Base-by-base conservation (phyloP, 23 tunicate genomes). In the Clavelina lepadiformis region DNA sequence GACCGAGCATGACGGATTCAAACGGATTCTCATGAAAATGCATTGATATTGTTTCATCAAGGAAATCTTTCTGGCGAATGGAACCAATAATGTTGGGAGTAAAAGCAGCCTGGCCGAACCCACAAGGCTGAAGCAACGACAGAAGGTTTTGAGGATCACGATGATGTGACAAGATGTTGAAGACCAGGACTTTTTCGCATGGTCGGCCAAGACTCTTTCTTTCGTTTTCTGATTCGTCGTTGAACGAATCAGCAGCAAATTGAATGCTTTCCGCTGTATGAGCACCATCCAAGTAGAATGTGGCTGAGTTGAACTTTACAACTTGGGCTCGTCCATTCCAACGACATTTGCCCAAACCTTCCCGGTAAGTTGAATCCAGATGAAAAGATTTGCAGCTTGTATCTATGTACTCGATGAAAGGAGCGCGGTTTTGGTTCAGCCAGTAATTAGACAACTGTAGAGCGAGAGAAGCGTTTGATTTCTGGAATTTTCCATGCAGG, bases 311-410 rank as follows among this genome's bases (percentile, higher is more conserved):
- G 47, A 68, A 75, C 61, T 82, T 82, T 2, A 82, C 38, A 4
- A 82, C 71, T 33, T 82, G 91, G 24, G 63, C 65, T 75, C 91
- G 67, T 21, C 91, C 91, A 31, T 76, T 58, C 76, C 77, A 82
- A 23, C 35, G 22, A 30, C 82, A 57, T 0, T 28, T 60, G 15
- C 22, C 45, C 24, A 82, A 35, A 56, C 86, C 77, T 59, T 46
- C 18, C n/a, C n/a, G n/a, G n/a, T n/a, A 47, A n/a, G 25, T 18
- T 26, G 25, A 65, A 65, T 5, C 61, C 24, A 45, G 28, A 13
- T 19, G 19, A 45, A n/a, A 8, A 65, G 62, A 19, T 61, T 31
- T 19, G 61, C 8, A 22, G 18, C 23, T 21, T 8, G n/a, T n/a
- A n/a, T n/a, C n/a, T n/a, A n/a, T n/a, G n/a, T n/a, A n/a, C n/a